These are phyloP conservation scores for Prunella strophiata DNA, from an alignment of 2,797 vertebrate genomes.

Conservation along the genomic window DNA sequence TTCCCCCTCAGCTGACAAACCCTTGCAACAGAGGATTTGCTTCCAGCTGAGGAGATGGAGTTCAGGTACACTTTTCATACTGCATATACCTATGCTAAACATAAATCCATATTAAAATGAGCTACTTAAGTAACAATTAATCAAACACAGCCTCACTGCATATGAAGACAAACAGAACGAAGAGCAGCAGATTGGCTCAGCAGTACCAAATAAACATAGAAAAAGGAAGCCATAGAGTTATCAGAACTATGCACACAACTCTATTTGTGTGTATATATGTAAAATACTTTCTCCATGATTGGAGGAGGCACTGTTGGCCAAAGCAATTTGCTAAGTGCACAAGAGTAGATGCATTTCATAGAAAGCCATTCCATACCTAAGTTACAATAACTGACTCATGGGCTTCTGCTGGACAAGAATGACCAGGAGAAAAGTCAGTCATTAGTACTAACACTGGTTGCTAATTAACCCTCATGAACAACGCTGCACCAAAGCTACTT, in stretches of 20 bases:
- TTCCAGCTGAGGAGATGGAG: not conserved
- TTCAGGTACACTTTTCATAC: not conserved
- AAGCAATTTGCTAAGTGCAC: not conserved
- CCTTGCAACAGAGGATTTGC: not conserved
- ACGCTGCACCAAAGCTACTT: not conserved
- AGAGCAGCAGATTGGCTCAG: not conserved
- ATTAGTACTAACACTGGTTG: not conserved
- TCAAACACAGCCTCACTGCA: not conserved
- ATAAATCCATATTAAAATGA: slow-evolving; percentile 9
- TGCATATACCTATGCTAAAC: not conserved
- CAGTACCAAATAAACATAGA: not conserved
- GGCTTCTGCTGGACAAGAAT: slow-evolving; percentile 12
- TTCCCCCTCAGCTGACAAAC: not conserved
- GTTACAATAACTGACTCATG: not conserved
- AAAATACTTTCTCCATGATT: not conserved
- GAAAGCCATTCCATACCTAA: not conserved
- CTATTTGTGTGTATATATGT: not conserved
- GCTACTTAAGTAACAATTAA: not conserved
- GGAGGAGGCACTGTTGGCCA: not conserved
- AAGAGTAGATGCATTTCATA: not conserved
- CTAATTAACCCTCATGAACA: slow-evolving; percentile 12
- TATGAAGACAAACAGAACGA: not conserved
- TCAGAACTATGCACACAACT: not conserved
- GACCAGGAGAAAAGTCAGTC: slow-evolving; percentile 22
- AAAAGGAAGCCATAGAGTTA: not conserved